Evolutionary conservation across 2,113 vertebrate genomes (phyloP).

Genomic region (Aegithalos caudatus): DNA sequence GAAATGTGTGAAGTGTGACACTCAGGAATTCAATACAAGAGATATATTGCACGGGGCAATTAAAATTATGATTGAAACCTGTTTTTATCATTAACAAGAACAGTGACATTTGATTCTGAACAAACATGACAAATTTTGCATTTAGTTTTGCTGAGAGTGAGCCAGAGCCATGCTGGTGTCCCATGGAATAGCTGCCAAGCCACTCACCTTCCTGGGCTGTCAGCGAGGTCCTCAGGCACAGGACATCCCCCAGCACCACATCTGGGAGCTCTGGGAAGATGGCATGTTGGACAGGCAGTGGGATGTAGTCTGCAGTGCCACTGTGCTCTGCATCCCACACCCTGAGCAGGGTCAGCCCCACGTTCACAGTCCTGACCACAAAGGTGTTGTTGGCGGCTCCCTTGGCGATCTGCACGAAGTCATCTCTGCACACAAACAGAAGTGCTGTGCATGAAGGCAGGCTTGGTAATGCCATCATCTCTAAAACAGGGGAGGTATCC

Average conservation of each 20-base stretch:
- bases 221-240: slow-evolving; percentile 81
- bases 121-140: slow-evolving; percentile 15
- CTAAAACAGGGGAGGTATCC: neutral
- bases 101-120: slow-evolving; percentile 9
- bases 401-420: slow-evolving; percentile 86
- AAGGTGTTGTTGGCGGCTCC: slow-evolving; percentile 84
- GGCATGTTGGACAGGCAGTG: slow-evolving; percentile 84
- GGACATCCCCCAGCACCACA: slow-evolving; percentile 83
- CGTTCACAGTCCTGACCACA: slow-evolving; percentile 79
- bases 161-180: neutral
- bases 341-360: slow-evolving; percentile 87
- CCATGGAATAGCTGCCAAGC: neutral
- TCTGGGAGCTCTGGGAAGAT: slow-evolving; percentile 77
- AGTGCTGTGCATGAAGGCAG: neutral
- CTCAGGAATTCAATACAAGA: neutral
- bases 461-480: neutral
- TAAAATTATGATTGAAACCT: neutral
- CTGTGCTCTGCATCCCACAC: slow-evolving; percentile 83
- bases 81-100: slow-evolving; percentile 37
- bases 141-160: neutral
- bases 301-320: slow-evolving; percentile 83
- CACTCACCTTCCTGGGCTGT: slow-evolving; percentile 78
- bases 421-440: slow-evolving; percentile 77
- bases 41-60: neutral
- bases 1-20: neutral